Evolutionary conservation across 1,140 invertebrate species (phyloP), one percentile per base, ranked within the genome.

Genomic region (Nasonia vitripennis): DNA sequence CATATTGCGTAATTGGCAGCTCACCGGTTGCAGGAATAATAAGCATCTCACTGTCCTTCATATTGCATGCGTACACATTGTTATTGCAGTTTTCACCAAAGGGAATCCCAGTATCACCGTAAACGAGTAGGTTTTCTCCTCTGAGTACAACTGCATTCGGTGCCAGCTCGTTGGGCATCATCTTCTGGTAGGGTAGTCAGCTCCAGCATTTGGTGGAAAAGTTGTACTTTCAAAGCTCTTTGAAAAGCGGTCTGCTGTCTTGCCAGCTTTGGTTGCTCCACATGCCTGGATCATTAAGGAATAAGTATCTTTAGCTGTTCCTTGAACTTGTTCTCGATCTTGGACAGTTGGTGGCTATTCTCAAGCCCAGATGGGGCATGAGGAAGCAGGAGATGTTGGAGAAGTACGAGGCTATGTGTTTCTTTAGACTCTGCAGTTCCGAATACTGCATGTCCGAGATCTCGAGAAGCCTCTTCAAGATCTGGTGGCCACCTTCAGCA

Each of bases 291-390:
- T 93, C 93, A 85, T 92, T 89, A 20, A 91, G 98, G 98, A 37
- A 99, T 96, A 78, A 99, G 94, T 74, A 96, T 93, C 89, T 96
- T 95, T 1, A 99, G 94, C 87, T 98, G 96, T 77, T 96, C 94
- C 90, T 98, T 98, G 91, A 99, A 99, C 84, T 99, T 98, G 3
- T 93, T 83, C 92, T 99, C 98, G 91, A 99, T 99, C 91, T 99
- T 98, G 95, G 94, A 89, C 55, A 99, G 94, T 98, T 98, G 20
- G 98, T 99, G 71, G 99, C 98, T 31, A 99, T 99, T 91, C 96
- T 97, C 0, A 99, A 95, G 20, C 99, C 99, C 1, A 99, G 99
- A 95, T 99, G 99, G 14, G 99, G 99, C 97, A 99, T 97, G 67
- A 99, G 93, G 93, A 99, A 99, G 92, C 99, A 99, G 14, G 97